A percentile compares a stretch with the other conserved stretches of the same genome.
Evolutionary conservation across 2,113 vertebrate species (phyloP).

Genomic region (Engystomops pustulosus): DNA sequence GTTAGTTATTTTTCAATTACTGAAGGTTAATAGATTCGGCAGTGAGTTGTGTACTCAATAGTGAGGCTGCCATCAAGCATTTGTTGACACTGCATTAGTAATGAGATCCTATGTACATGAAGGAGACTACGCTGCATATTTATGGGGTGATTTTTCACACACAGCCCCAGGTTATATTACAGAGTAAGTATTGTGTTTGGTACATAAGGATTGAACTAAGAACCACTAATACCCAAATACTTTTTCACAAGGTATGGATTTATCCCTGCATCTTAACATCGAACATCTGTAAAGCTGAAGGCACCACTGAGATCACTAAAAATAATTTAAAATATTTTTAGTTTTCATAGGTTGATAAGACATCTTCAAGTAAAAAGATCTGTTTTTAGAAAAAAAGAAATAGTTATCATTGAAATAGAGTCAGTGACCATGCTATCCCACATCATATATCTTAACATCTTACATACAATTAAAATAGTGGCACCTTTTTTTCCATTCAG

Average conservation of each 20-base stretch:
- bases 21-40: constrained; percentile 36
- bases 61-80: constrained; percentile 55
- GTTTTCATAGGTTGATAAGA: background rate
- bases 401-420: background rate
- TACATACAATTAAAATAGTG: too few species aligned
- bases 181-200: background rate
- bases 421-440: too few species aligned
- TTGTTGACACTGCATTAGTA: constrained; percentile 62
- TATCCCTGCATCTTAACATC: background rate
- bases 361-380: background rate
- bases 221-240: constrained; percentile 17
- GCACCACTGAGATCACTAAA: background rate
- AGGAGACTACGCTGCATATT: constrained; percentile 23
- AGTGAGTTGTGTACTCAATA: constrained; percentile 43
- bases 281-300: background rate
- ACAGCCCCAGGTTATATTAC: background rate
- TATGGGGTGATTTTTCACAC: constrained; percentile 23
- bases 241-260: constrained; percentile 4
- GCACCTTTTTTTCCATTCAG: too few species aligned
- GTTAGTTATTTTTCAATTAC: constrained; percentile 49
- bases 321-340: background rate
- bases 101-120: constrained; percentile 59
- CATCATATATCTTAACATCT: too few species aligned
- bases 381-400: background rate
- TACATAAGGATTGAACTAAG: background rate